phyloP scores from a whole-genome alignment of 2,113 vertebrate genomes.

The Rhabdornis inornatus region DNA sequence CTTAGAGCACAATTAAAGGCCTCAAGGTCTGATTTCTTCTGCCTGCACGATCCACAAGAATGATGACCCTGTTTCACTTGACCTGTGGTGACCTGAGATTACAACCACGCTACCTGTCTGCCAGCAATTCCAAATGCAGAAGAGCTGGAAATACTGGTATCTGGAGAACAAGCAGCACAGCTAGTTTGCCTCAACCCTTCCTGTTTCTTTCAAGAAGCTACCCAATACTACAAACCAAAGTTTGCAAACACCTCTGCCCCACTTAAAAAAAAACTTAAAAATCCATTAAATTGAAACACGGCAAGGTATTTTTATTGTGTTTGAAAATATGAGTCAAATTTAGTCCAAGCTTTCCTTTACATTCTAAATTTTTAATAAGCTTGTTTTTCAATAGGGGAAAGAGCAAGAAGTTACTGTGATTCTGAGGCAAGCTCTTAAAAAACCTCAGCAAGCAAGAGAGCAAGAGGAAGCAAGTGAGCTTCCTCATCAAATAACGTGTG shows the following conservation, averaged over 20 bases:
- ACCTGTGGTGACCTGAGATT: background rate
- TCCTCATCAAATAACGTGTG: background rate
- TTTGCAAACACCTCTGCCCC: background rate
- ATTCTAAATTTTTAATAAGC: background rate
- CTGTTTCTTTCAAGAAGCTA: background rate
- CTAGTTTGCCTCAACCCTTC: background rate
- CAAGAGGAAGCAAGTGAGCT: background rate
- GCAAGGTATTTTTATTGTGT: background rate
- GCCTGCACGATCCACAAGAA: background rate
- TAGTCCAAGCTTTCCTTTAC: background rate
- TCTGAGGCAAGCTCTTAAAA: background rate
- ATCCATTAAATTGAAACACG: background rate
- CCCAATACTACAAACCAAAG: background rate
- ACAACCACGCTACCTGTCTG: background rate
- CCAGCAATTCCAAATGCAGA: background rate
- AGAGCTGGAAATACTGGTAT: constrained; percentile 25
- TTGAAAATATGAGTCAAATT: background rate
- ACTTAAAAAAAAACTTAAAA: background rate
- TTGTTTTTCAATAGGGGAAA: background rate
- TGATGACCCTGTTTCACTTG: background rate
- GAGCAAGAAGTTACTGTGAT: background rate
- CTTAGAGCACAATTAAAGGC: background rate
- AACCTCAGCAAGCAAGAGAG: background rate
- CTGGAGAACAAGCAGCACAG: background rate
- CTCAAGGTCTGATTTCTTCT: background rate